phyloP scores from a whole-genome alignment of 2,113 vertebrate species.

The Nesoenas mayeri region DNA sequence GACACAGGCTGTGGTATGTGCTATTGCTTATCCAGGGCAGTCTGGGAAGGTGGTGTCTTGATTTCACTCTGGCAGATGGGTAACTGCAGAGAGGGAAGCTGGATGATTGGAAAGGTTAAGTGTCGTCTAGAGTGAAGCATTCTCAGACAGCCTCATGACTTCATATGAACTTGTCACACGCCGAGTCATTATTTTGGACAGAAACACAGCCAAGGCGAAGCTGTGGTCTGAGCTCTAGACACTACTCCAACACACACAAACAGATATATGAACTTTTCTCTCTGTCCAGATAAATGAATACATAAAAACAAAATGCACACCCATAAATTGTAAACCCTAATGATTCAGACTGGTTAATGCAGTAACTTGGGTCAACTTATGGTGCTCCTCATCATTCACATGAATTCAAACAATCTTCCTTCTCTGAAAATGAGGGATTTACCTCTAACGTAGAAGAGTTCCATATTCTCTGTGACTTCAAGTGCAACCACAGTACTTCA shows the following conservation, averaged over 20 bases:
- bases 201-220: not conserved
- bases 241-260: not conserved
- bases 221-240: not conserved
- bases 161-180: not conserved
- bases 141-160: constrained; percentile 56
- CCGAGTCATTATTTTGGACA: constrained; percentile 35
- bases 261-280: not conserved
- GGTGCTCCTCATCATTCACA: not conserved
- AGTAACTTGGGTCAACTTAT: not conserved
- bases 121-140: not conserved
- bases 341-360: not conserved
- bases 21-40: not conserved
- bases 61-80: not conserved
- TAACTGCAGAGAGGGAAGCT: not conserved
- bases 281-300: not conserved
- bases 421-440: not conserved
- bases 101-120: not conserved
- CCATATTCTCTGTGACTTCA: not conserved
- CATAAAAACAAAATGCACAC: not conserved
- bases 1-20: not conserved
- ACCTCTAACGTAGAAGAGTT: not conserved
- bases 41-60: not conserved
- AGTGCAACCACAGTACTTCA: not conserved
- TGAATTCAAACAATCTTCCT: not conserved
- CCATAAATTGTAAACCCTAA: not conserved